Percentiles rank a stretch among this genome's conserved stretches.
These are phyloP conservation scores for Fopius arisanus DNA, from an alignment of 1,140 invertebrate species.

Conservation along the genomic window DNA sequence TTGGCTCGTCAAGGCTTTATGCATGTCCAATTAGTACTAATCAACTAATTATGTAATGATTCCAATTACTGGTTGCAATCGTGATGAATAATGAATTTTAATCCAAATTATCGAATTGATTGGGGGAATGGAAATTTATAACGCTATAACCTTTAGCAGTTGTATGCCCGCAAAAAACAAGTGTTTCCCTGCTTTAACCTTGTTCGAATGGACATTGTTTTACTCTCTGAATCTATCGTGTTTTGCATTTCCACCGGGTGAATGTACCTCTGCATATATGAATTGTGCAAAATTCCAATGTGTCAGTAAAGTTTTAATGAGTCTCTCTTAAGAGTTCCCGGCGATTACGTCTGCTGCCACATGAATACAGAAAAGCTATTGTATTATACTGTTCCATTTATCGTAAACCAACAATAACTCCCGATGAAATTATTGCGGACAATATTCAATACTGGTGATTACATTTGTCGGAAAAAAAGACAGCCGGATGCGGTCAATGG, in stretches of 20 bases:
- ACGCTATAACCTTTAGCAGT: too few relatives aligned
- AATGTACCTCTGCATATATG: neutral
- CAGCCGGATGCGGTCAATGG: too few relatives aligned
- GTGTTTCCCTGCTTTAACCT: too few relatives aligned
- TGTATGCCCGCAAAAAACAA: too few relatives aligned
- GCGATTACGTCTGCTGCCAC: neutral
- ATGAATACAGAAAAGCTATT: neutral
- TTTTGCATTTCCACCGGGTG: neutral
- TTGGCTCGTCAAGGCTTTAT: neutral
- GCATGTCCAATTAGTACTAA: neutral
- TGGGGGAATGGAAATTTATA: too few relatives aligned
- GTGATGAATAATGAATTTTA: neutral
- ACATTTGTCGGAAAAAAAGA: neutral
- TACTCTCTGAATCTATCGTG: too few relatives aligned
- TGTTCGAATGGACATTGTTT: neutral
- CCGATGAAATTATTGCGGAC: neutral
- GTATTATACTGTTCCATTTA: neutral
- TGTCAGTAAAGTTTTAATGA: neutral
- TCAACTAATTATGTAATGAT: neutral
- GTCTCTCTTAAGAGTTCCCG: neutral
- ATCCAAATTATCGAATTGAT: neutral
- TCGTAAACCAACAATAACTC: neutral
- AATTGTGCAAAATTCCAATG: neutral
- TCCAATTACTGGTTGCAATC: neutral
- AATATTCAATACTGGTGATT: neutral